Evolutionary conservation across 2,888 invertebrate genomes (phyloP).

Genomic region (Drosophila pegasa): DNA sequence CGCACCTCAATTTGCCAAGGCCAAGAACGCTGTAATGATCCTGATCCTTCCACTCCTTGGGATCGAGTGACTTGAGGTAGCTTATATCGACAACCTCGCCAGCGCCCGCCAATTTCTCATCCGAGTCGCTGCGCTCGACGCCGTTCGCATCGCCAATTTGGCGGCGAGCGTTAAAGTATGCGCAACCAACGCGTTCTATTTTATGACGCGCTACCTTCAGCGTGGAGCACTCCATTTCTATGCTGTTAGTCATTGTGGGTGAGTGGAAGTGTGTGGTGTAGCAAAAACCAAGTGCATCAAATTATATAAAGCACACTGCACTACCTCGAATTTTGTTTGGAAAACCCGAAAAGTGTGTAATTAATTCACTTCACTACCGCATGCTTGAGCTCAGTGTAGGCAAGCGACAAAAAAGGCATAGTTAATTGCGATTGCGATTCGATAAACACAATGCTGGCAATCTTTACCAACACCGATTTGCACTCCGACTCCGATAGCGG

Average conservation of each 20-base stretch:
- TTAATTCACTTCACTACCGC: conserved; percentile 60
- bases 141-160: conserved; percentile 67
- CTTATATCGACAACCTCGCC: conserved; percentile 90
- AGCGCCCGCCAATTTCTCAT: conserved; percentile 83
- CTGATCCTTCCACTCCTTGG: conserved; percentile 98
- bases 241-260: conserved; percentile 54
- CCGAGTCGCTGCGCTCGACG: conserved; percentile 76
- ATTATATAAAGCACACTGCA: conserved; percentile 59
- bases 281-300: conserved; percentile 35
- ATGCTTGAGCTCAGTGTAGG: conserved; percentile 55
- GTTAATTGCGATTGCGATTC: conserved; percentile 19
- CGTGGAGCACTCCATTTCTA: conserved; percentile 50
- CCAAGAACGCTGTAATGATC: conserved; percentile 99
- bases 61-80: conserved; percentile 94
- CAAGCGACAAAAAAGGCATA: conserved; percentile 46
- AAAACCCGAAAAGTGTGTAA: conserved; percentile 52
- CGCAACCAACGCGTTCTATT: conserved; percentile 76
- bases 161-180: conserved; percentile 75
- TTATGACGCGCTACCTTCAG: conserved; percentile 65
- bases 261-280: conserved; percentile 22
- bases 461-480: conserved; percentile 29
- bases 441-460: conserved; percentile 15
- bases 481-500: background rate
- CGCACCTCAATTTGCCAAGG: conserved; percentile 87
- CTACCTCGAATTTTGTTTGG: conserved; percentile 51